These are phyloP conservation scores for Zaprionus davidi DNA, from an alignment of 1,140 invertebrate species.

Conservation along the genomic window DNA sequence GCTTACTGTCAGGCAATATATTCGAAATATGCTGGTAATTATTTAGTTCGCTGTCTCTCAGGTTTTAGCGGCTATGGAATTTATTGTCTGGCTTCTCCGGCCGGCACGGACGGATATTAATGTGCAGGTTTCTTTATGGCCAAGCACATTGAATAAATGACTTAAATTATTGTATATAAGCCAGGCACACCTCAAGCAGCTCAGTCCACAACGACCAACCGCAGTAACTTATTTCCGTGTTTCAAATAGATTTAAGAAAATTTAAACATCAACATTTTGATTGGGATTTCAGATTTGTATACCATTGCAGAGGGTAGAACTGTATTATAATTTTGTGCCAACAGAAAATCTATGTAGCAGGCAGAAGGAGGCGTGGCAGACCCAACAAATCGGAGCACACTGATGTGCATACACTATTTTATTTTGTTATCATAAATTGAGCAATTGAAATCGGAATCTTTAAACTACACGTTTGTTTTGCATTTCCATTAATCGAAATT, in stretches of 20 bases:
- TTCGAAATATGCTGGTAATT: conserved; percentile 81
- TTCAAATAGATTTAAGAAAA: not conserved
- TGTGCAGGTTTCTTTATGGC: conserved; percentile 55
- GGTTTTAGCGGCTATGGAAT: conserved; percentile 66
- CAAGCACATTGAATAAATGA: conserved; percentile 52
- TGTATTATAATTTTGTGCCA: no score
- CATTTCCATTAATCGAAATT: no score
- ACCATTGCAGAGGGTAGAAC: no score
- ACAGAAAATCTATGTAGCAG: no score
- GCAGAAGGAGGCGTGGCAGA: no score
- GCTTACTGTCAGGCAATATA: conserved; percentile 43
- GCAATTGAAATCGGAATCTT: no score
- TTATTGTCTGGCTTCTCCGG: conserved; percentile 61
- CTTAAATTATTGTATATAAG: conserved; percentile 39
- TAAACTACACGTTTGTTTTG: no score
- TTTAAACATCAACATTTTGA: no score
- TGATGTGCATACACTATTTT: no score
- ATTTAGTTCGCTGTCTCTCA: conserved; percentile 76
- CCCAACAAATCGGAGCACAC: no score
- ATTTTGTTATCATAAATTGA: no score
- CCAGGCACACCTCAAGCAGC: not conserved
- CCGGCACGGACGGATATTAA: conserved; percentile 56
- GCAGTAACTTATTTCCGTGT: not conserved
- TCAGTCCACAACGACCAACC: not conserved
- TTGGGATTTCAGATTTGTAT: no score